Evolutionary conservation across 2,797 vertebrate genomes (phyloP).

Genomic region (Pseudochirops corinnae): DNA sequence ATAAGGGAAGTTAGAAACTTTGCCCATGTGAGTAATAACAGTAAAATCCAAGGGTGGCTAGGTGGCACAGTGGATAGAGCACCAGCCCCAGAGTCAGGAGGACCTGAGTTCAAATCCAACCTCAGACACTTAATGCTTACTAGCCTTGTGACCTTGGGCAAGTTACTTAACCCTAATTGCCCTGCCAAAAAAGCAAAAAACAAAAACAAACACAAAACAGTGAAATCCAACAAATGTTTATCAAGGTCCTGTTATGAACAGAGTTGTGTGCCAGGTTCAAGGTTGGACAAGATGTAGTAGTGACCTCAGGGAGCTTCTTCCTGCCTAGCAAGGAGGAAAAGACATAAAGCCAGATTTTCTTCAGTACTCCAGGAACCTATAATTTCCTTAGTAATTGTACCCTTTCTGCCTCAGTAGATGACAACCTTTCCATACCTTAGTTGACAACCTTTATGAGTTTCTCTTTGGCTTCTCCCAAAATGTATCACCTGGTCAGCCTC

Average conservation of each 20-base stretch:
- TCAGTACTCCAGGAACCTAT: neutral
- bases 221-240: neutral
- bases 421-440: neutral
- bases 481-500: neutral
- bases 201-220: no score
- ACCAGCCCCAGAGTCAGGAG: no score
- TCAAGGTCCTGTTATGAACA: neutral
- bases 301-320: neutral
- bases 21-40: neutral
- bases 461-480: neutral
- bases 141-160: no score
- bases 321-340: neutral
- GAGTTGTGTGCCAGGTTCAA: neutral
- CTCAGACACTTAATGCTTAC: no score
- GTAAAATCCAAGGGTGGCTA: no score
- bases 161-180: no score
- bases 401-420: neutral
- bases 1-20: neutral
- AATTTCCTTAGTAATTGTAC: neutral
- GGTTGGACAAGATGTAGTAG: neutral
- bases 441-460: neutral
- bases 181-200: no score
- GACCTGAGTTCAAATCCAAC: no score
- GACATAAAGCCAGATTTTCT: neutral
- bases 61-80: no score